These are phyloP conservation scores for Teleogryllus oceanicus DNA, from an alignment of 2,888 invertebrate genomes.

Conservation along the genomic window DNA sequence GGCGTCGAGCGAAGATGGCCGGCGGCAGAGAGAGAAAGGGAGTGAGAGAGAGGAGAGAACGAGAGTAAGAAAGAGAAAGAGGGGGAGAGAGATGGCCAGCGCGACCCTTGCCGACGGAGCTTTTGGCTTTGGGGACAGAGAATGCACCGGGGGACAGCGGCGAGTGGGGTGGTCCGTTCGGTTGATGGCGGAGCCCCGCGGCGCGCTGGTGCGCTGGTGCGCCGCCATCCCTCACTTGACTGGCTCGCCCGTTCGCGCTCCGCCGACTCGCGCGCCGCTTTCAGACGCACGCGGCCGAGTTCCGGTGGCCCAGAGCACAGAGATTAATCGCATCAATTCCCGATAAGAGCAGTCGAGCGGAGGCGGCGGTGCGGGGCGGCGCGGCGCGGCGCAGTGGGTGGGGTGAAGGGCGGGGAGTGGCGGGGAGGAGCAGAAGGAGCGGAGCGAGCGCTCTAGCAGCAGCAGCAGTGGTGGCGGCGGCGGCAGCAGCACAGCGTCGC, in stretches of 20 bases:
- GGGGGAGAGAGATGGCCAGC: no score
- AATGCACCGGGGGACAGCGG: no score
- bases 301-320: background rate
- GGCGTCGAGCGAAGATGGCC: no score
- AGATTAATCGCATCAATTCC: slow-evolving; percentile 18
- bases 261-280: slow-evolving; percentile 18
- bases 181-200: no score
- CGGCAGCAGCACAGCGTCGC: background rate
- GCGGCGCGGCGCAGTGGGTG: background rate
- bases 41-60: no score
- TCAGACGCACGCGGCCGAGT: slow-evolving; percentile 18
- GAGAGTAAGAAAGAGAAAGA: no score
- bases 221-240: no score
- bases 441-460: background rate
- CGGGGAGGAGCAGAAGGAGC: background rate
- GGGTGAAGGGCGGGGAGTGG: background rate
- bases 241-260: background rate
- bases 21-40: no score
- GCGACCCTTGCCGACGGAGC: no score
- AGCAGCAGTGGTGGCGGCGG: background rate
- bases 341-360: slow-evolving; percentile 2
- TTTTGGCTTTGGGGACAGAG: no score
- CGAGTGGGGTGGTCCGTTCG: no score
- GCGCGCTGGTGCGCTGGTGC: no score
- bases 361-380: background rate